These are phyloP conservation scores for Melanotaenia maccullochi DNA, from an alignment of 2,797 vertebrate genomes.

Conservation along the genomic window DNA sequence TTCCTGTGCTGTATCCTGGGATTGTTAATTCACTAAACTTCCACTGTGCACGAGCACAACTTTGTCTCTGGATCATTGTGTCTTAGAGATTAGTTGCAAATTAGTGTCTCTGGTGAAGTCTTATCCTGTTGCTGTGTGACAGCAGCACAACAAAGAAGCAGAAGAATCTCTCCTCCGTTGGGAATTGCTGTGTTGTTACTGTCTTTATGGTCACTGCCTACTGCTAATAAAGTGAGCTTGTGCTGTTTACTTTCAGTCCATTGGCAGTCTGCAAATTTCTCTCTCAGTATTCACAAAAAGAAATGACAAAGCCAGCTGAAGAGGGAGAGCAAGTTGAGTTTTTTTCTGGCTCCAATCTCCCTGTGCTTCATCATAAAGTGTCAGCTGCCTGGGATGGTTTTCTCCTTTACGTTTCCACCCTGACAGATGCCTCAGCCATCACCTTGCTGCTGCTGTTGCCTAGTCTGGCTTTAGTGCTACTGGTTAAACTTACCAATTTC, in stretches of 20 bases:
- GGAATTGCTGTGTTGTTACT: conserved; percentile 12
- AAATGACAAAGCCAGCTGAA: conserved; percentile 56
- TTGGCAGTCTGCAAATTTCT: conserved; percentile 24
- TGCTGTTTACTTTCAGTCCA: conserved; percentile 19
- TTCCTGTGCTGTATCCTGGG: conserved; percentile 41
- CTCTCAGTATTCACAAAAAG: conserved; percentile 33
- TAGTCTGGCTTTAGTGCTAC: conserved; percentile 49
- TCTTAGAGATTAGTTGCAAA: conserved; percentile 31
- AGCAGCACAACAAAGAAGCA: conserved; percentile 6
- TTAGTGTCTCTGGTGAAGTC: conserved; percentile 31
- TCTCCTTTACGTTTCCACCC: conserved; percentile 56
- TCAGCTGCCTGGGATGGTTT: conserved; percentile 68
- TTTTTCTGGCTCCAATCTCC: conserved; percentile 56
- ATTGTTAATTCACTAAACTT: conserved; percentile 40
- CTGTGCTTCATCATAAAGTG: conserved; percentile 64
- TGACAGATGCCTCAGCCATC: conserved; percentile 61
- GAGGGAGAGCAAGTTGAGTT: conserved; percentile 46
- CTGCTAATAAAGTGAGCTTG: conserved; percentile 22
- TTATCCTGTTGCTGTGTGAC: conserved; percentile 33
- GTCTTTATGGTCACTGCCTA: conserved; percentile 28
- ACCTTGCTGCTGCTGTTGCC: conserved; percentile 24
- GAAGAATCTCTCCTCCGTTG: conserved; percentile 15
- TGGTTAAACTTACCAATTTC: conserved; percentile 46
- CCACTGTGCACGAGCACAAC: background rate
- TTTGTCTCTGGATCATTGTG: conserved; percentile 15